Evolutionary conservation across 2,888 invertebrate species (phyloP).

Genomic region (Liodrosophila aerea): DNA sequence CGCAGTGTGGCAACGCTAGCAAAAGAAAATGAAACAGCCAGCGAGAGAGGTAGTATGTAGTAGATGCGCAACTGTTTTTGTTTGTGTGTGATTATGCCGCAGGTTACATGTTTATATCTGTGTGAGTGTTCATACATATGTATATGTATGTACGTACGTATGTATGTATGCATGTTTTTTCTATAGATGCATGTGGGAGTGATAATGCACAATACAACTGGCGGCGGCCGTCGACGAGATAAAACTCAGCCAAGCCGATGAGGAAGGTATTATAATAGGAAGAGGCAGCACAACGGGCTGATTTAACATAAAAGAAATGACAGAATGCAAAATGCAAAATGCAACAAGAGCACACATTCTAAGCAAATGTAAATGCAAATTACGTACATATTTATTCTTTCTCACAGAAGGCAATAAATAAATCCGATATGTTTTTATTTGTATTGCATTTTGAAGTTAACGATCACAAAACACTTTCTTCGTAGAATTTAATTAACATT

Average conservation of each 20-base stretch:
- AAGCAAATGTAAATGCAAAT: conserved; percentile 17
- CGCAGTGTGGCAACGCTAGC: conserved; percentile 42
- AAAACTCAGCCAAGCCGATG: conserved; percentile 34
- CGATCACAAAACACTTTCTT: no score
- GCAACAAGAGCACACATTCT: conserved; percentile 1
- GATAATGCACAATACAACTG: conserved; percentile 52
- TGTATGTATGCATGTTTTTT: no score
- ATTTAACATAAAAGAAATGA: conserved; percentile 36
- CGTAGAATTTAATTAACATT: not conserved
- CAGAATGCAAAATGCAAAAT: conserved; percentile 25
- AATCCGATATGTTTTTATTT: conserved; percentile 18
- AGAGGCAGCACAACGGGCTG: conserved; percentile 30
- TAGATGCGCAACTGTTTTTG: conserved; percentile 31
- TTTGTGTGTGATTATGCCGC: conserved; percentile 44
- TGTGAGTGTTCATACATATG: not conserved
- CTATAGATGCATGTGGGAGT: no score
- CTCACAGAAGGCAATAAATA: not conserved
- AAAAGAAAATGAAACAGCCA: conserved; percentile 5
- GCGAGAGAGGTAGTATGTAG: no score
- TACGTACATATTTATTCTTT: conserved; percentile 4
- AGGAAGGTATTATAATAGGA: conserved; percentile 27
- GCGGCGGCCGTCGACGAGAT: conserved; percentile 37
- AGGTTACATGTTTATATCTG: conserved; percentile 36
- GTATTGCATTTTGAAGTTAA: conserved; percentile 19
- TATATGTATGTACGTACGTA: conserved; percentile 10